Conservation (phyloP, 2,113 vertebrate genomes). For the Dinomys branickii region DNA sequence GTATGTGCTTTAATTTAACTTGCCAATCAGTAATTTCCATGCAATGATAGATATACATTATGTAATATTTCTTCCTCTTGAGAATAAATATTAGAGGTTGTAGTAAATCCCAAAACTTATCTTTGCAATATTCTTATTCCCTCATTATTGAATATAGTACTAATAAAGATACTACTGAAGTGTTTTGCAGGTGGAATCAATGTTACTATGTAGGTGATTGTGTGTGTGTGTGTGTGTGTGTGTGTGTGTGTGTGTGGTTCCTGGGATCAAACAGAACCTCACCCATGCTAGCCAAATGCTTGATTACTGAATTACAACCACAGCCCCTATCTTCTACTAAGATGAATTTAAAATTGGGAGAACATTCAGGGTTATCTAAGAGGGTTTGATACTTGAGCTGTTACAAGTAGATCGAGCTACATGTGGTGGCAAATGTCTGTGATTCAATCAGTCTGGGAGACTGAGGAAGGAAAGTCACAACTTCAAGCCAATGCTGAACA, state of each 20-base stretch:
- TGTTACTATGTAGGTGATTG: not conserved
- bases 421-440: not conserved
- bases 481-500: not conserved
- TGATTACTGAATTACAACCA: not conserved
- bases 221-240: not conserved
- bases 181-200: not conserved
- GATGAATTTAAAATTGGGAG: not conserved
- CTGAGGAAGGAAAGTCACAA: not conserved
- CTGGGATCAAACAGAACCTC: not conserved
- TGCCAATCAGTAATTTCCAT: not conserved
- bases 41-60: not conserved
- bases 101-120: fast-evolving
- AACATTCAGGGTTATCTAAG: not conserved
- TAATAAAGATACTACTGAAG: not conserved
- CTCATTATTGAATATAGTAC: not conserved
- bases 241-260: not conserved
- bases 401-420: not conserved
- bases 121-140: not conserved
- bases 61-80: not conserved
- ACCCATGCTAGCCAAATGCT: not conserved
- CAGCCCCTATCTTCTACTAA: not conserved
- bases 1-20: conserved; percentile 4
- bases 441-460: not conserved
- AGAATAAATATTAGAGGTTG: not conserved
- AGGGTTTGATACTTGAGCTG: not conserved